Base-by-base conservation (phyloP, 2,888 invertebrate species). In the Halictus ligatus region DNA sequence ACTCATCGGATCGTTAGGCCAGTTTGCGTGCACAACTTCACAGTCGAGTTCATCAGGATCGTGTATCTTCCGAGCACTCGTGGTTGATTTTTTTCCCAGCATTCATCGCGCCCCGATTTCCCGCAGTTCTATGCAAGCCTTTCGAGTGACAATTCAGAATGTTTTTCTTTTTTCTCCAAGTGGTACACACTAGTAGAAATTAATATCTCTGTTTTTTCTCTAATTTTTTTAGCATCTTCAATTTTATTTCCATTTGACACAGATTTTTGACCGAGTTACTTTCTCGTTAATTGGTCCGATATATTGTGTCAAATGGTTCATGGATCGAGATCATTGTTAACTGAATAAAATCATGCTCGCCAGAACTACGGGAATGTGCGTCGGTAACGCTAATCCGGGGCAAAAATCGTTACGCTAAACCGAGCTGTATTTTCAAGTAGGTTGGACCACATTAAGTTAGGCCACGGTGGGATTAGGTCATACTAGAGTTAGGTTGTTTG, bases 31-130 rank as follows among this genome's bases (percentile, higher is more conserved):
- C 25, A 25, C 25, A 60, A 60, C 60, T 60, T 60, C 25, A 60
- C 60, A 60, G n/a, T 25, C 60, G 60, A 60, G 60, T 60, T 60
- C 25, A 60, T 60, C 25, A 60, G 60, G 60, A 60, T 60, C 60
- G 60, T 25, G 60, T 25, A 60, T n/a, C 60, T 60, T 60, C 15
- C 60, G 25, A 60, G 60, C 6, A 60, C 60, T 15, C 25, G 25
- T 25, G 13, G 60, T 60, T 60, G 60, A 25, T 25, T 60, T 60
- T 60, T 60, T 60, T 5, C 5, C 13, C 60, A 10, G 54, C 60
- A 25, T 60, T 60, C n/a, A 13, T 25, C 5, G 60, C 60, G 60
- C 10, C 2, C 25, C 25, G 60, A 25, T 60, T 60, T 15, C 5
- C 25, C 5, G 60, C 25, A 25, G 25, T 60, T 25, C 25, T 10